These are phyloP conservation scores for Lasiurus cinereus DNA, from an alignment of 2,113 vertebrate genomes.

Conservation along the genomic window DNA sequence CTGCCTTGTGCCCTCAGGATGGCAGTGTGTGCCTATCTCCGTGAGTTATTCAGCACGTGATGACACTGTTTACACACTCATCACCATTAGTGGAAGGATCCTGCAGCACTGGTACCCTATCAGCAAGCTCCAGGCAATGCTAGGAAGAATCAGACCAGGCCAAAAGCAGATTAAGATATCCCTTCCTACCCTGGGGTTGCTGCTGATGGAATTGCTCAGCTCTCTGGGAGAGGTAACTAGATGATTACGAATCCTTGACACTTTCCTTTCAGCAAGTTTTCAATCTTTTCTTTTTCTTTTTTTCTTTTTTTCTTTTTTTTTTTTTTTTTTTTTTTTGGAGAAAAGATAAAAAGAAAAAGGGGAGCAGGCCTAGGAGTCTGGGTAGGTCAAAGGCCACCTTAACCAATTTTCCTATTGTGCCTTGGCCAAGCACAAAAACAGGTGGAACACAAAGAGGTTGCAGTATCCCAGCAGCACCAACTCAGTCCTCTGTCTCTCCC, in stretches of 20 bases:
- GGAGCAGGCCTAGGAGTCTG: neutral
- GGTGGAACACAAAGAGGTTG: neutral
- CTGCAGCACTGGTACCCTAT: neutral
- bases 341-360: neutral
- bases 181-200: neutral
- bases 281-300: no score
- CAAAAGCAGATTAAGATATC: neutral
- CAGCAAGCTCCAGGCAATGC: neutral
- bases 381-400: neutral
- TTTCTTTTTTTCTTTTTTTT: no score
- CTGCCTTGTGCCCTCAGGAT: neutral
- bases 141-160: neutral
- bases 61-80: neutral
- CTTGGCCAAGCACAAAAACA: neutral
- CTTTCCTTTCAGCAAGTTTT: constrained; percentile 7
- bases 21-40: neutral
- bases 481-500: neutral
- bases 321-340: neutral
- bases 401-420: neutral
- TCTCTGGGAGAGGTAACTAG: neutral
- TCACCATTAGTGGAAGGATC: neutral
- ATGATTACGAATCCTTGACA: neutral
- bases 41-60: neutral
- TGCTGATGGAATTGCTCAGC: neutral
- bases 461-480: neutral